phyloP scores from a whole-genome alignment of 2,888 invertebrate genomes.

The Yponomeuta plumbellus region DNA sequence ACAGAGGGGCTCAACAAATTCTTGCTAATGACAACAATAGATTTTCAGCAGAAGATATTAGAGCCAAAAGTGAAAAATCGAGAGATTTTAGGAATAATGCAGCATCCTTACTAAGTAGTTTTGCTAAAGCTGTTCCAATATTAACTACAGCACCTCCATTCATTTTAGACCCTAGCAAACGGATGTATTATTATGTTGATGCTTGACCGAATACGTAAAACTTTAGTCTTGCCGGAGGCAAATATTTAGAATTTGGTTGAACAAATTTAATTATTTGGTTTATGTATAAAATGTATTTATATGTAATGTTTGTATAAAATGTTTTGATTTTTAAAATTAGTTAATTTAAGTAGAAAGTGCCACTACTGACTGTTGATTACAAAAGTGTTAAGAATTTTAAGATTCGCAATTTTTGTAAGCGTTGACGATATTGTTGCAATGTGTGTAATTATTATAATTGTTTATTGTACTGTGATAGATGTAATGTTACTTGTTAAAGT shows the following conservation, averaged over 20 bases:
- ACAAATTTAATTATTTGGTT: too few relatives aligned
- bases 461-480: background rate
- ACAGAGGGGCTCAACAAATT: conserved; percentile 51
- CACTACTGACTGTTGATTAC: conserved; percentile 27
- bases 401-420: background rate
- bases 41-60: conserved; percentile 16
- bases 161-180: conserved; percentile 69
- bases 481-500: background rate
- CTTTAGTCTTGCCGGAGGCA: too few relatives aligned
- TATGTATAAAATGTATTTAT: too few relatives aligned
- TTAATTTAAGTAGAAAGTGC: conserved; percentile 47
- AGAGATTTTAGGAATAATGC: conserved; percentile 41
- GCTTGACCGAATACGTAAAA: conserved; percentile 23
- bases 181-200: conserved; percentile 71
- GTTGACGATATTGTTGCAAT: background rate
- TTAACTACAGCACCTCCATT: conserved; percentile 57
- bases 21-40: conserved; percentile 25
- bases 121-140: conserved; percentile 56
- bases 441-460: background rate
- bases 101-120: conserved; percentile 54
- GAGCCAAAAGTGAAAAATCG: conserved; percentile 25
- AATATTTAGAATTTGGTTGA: too few relatives aligned
- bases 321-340: conserved; percentile 10
- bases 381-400: background rate
- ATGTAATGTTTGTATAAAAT: conserved; percentile 10